phyloP scores from a whole-genome alignment of 2,888 invertebrate species.

The Agrenia bidenticulata region DNA sequence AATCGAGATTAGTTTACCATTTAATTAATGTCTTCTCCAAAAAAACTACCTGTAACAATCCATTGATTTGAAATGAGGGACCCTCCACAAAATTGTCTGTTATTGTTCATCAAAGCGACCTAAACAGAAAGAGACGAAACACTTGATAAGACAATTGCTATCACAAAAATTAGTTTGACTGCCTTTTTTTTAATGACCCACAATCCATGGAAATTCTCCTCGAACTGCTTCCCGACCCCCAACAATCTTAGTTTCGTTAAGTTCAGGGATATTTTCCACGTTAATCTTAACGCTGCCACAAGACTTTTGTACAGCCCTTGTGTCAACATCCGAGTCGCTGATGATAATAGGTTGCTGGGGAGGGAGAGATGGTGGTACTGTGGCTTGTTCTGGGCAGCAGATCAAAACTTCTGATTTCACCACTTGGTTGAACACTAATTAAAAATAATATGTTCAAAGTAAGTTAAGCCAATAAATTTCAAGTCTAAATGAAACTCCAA shows the following conservation, averaged over 20 bases:
- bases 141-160: slow-evolving; percentile 1
- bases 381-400: slow-evolving; percentile 29
- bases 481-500: too few species aligned
- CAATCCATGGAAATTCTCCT: slow-evolving; percentile 52
- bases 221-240: slow-evolving; percentile 41
- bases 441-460: too few species aligned
- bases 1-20: slow-evolving; percentile 6
- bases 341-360: slow-evolving; percentile 15
- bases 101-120: slow-evolving; percentile 50
- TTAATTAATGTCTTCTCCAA: too few species aligned
- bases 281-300: slow-evolving; percentile 4
- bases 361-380: slow-evolving; percentile 25
- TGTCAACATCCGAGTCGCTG: neutral
- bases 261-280: neutral
- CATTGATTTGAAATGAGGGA: slow-evolving; percentile 50
- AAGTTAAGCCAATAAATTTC: too few species aligned
- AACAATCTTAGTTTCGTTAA: slow-evolving; percentile 37
- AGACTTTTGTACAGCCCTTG: neutral
- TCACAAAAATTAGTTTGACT: neutral
- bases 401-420: slow-evolving; percentile 28
- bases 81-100: slow-evolving; percentile 54
- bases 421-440: slow-evolving; percentile 27
- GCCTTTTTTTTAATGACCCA: slow-evolving; percentile 31
- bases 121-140: too few species aligned
- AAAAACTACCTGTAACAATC: slow-evolving; percentile 53